Evolutionary conservation across 2,888 invertebrate species (phyloP), one percentile per base, ranked within the genome.

Genomic region (Nasonovia ribisnigri): DNA sequence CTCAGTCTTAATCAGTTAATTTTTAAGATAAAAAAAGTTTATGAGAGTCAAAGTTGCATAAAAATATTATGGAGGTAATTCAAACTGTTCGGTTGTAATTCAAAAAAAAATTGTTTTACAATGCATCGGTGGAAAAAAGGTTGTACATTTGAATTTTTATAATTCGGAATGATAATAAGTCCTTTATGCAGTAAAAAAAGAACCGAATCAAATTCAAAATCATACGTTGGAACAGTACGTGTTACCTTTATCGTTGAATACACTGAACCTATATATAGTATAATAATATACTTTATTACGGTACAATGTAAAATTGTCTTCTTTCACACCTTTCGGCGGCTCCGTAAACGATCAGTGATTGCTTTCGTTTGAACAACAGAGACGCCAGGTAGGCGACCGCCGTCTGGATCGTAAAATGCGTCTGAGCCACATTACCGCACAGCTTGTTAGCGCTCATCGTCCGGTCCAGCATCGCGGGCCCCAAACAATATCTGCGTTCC

Each of bases 401-500:
- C 16, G 90, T 93, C 54, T 90, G 93, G n/a, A 94, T 94, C 4
- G 92, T 93, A 26, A 94, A 94, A 77, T 94, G 94, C n/a, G 94
- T 93, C 57, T 93, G 90, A 29, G 90, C 93, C 13, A 94, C 94
- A 60, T 88, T 94, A 5, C 94, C 94, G n/a, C 93, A 93, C 42
- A 94, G 94, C 0, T 97, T 96, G 94, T 97, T 97, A 91, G 97
- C 97, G 94, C 98, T 96, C 93, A 93, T 93, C n/a, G 93, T 93
- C 51, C 90, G 84, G 42, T 93, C 93, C 51, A 93, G 90, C 0
- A 97, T 97, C 0, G 98, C 98, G 0, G 98, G 98, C 0, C 98
- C 98, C 95, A 98, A 96, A 95, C 98, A 98, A 95, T 98, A 97
- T 46, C 98, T 97, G 94, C 97, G 97, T 95, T 98, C 98, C 98